phyloP scores from a whole-genome alignment of 2,888 invertebrate genomes.

The Apoderus coryli region DNA sequence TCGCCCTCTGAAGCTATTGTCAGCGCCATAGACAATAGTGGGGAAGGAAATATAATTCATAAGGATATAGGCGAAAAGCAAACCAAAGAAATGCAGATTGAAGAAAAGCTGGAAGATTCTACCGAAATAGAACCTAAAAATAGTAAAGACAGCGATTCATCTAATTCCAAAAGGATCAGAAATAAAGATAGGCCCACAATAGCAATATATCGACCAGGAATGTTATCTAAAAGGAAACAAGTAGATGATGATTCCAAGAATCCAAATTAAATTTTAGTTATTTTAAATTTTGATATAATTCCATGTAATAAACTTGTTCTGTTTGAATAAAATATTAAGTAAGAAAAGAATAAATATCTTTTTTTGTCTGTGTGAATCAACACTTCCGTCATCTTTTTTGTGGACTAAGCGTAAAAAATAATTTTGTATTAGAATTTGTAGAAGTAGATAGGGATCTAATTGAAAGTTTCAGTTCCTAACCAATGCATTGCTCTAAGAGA shows the following conservation, averaged over 20 bases:
- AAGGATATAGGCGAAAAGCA: constrained; percentile 9
- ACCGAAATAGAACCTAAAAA: constrained; percentile 7
- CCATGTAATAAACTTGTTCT: no score
- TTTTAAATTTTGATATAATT: no score
- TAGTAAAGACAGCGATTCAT: constrained; percentile 6
- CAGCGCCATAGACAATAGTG: neutral
- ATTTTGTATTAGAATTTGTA: no score
- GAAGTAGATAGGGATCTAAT: no score
- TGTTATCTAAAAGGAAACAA: constrained; percentile 64
- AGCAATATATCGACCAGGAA: constrained; percentile 81
- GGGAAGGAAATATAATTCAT: constrained; percentile 3
- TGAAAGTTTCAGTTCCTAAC: no score
- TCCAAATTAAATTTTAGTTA: no score
- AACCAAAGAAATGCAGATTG: constrained; percentile 6
- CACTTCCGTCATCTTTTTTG: no score
- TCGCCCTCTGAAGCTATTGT: constrained; percentile 5
- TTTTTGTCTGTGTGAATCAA: no score
- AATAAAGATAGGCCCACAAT: constrained; percentile 75
- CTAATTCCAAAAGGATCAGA: constrained; percentile 34
- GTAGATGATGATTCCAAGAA: constrained; percentile 36
- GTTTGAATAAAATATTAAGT: no score
- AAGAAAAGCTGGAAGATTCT: constrained; percentile 7
- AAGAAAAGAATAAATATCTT: no score
- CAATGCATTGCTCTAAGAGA: no score
- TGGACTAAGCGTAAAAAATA: no score